A percentile compares a stretch with the other conserved stretches of the same genome.
Conservation (phyloP, 2,888 invertebrate genomes). For the Mylabris sibirica region DNA sequence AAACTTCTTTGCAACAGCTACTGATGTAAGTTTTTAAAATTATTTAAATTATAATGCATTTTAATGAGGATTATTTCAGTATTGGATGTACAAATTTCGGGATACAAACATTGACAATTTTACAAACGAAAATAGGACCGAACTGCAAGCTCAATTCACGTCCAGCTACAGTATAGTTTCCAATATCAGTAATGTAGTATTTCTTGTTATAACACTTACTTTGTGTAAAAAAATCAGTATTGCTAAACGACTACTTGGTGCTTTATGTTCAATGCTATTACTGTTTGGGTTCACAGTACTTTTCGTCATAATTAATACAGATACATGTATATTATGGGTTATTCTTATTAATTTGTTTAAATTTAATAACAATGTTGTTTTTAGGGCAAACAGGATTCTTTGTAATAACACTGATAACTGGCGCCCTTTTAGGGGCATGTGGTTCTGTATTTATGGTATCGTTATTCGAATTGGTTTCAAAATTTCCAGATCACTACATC, state of each 20-base stretch:
- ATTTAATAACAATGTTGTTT: constrained; percentile 14
- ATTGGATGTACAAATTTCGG: constrained; percentile 37
- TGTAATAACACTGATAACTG: constrained; percentile 25
- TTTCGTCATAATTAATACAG: constrained; percentile 35
- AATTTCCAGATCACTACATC: constrained; percentile 33
- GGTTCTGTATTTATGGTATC: constrained; percentile 30
- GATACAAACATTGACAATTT: constrained; percentile 11
- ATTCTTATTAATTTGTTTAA: neutral
- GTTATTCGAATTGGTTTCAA: constrained; percentile 30
- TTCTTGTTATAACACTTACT: constrained; percentile 25
- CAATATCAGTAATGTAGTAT: constrained; percentile 23
- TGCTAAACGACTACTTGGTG: constrained; percentile 22
- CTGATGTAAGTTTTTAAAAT: constrained; percentile 26
- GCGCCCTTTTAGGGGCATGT: constrained; percentile 25
- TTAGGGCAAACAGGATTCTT: constrained; percentile 34
- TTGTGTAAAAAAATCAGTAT: constrained; percentile 23
- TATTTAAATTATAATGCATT: constrained; percentile 9
- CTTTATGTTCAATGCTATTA: constrained; percentile 20
- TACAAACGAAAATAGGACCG: constrained; percentile 21
- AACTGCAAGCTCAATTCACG: constrained; percentile 27
- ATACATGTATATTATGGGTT: constrained; percentile 32
- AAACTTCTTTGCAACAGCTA: constrained; percentile 36
- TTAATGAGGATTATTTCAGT: constrained; percentile 21
- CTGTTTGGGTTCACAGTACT: constrained; percentile 28
- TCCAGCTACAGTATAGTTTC: constrained; percentile 28